Base-by-base conservation (phyloP, 2,888 invertebrate genomes). In the Drosophila anceps region DNA sequence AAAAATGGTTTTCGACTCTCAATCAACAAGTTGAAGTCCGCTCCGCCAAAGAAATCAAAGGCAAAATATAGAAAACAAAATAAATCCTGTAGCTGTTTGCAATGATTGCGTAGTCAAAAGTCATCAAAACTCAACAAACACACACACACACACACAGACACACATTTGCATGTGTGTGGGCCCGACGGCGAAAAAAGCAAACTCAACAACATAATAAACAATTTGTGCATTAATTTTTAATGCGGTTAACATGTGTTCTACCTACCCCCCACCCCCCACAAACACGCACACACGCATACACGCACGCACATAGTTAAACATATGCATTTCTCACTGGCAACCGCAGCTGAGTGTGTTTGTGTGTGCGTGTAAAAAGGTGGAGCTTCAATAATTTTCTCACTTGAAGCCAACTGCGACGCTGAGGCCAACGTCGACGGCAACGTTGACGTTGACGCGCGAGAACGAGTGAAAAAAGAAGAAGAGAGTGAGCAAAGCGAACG, bases 171-270 rank as follows among this genome's bases (percentile, higher is more conserved):
- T 66, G 62, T 72, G 80, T 79, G 72, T 75, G 76, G 60, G 65
- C 76, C 73, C 73, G 77, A 79, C 76, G 70, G 65, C 65, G 58
- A 63, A 80, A 74, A 74, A 68, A 73, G 51, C 75, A 75, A 76
- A 76, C 72, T 65, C 73, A 71, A 85, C 86, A 82, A 79, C 88
- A 90, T 78, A 86, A 87, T 84, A 88, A 87, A 81, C 87, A 88
- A 88, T 89, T 87, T 87, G 89, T 89, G 82, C 74, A 87, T 80
- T 87, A 86, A 89, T 90, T 84, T 83, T 82, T 83, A 88, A 90
- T 87, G 89, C 83, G 84, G 81, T 90, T 90, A 88, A 90, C 87
- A 88, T 86, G 75, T 91, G 84, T 76, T 78, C 63, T 18, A 54
- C 54, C 54, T 33, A 37, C 33, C 33, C 41, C 67, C 63, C 64